Conservation (phyloP, 2,797 vertebrate species). For the Ispidina lecontei region DNA sequence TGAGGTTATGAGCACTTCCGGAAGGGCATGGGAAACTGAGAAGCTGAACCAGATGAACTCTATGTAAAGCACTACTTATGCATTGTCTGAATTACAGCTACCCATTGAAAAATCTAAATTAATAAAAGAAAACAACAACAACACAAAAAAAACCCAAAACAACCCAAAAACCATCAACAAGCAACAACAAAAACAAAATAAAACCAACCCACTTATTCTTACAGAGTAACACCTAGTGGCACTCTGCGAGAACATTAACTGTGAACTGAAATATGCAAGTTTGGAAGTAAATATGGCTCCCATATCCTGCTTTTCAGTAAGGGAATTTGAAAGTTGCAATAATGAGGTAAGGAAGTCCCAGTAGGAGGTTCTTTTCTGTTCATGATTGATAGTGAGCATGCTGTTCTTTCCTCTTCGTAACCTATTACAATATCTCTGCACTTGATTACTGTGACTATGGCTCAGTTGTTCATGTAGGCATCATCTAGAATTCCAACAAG, state of each 20-base stretch:
- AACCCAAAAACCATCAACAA: background rate
- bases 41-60: background rate
- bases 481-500: constrained; percentile 4
- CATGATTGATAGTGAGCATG: constrained; percentile 21
- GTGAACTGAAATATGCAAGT: background rate
- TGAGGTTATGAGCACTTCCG: background rate
- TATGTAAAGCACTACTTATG: background rate
- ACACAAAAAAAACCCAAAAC: background rate
- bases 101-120: background rate
- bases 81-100: constrained; percentile 2
- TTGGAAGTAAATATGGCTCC: constrained; percentile 9
- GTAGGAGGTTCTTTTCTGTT: constrained; percentile 38
- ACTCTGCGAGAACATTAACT: background rate
- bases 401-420: constrained; percentile 15
- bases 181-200: too few relatives aligned
- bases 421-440: constrained; percentile 18
- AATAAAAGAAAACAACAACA: background rate
- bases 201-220: background rate
- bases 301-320: background rate
- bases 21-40: background rate
- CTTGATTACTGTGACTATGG: constrained; percentile 17
- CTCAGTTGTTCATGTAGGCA: background rate
- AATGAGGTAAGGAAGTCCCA: constrained; percentile 18
- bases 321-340: constrained; percentile 21
- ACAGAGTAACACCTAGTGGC: background rate